A percentile compares a stretch with the other conserved stretches of the same genome.
Conservation (phyloP, 1,140 invertebrate species). For the Diuraphis noxia region DNA sequence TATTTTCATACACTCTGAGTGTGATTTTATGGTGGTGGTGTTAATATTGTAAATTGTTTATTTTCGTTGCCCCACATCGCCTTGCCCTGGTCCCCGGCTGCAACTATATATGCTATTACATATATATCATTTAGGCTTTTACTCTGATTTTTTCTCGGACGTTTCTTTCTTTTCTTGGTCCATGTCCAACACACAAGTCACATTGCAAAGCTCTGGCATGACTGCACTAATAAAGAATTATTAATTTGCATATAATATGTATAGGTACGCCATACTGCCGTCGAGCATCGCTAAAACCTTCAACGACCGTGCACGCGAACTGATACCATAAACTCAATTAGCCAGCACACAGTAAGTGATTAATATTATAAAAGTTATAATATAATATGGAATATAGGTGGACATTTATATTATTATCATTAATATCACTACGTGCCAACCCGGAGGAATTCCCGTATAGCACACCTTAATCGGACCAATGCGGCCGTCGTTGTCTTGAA, state of each 20-base stretch:
- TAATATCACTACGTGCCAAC: neutral
- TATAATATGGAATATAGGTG: neutral
- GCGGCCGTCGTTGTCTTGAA: neutral
- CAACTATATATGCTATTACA: neutral
- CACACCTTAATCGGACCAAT: neutral
- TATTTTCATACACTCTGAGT: neutral
- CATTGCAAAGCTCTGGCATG: neutral
- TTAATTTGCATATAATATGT: neutral
- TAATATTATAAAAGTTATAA: neutral
- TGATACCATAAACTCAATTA: conserved; percentile 33
- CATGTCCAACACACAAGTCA: neutral
- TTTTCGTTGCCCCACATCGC: neutral
- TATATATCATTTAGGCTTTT: conserved; percentile 5
- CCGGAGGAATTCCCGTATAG: neutral
- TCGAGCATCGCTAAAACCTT: neutral
- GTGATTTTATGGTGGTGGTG: neutral
- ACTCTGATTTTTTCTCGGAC: neutral
- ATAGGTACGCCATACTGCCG: neutral
- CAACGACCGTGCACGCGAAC: neutral
- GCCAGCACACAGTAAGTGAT: neutral
- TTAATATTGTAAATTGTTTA: neutral
- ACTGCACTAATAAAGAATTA: neutral
- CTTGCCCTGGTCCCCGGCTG: neutral
- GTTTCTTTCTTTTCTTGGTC: neutral
- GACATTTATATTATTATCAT: neutral